phyloP scores from a whole-genome alignment of 1,140 invertebrate species.

The Anagrus nilaparvatae region DNA sequence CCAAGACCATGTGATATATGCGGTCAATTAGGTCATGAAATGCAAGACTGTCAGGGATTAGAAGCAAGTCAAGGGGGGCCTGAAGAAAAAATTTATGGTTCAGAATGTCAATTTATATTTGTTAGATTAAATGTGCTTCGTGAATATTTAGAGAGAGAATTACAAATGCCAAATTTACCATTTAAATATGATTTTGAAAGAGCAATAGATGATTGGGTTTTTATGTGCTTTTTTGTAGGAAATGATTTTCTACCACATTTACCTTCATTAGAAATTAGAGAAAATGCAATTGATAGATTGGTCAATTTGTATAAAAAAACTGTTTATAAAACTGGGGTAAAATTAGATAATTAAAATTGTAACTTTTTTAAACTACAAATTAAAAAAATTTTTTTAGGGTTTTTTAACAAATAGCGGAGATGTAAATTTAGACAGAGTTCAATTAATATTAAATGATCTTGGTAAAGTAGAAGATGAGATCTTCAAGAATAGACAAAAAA shows the following conservation, averaged over 20 bases:
- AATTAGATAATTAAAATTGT: slow-evolving; percentile 19
- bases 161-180: slow-evolving; percentile 87
- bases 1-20: slow-evolving; percentile 94
- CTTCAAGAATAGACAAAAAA: slow-evolving; percentile 82
- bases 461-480: slow-evolving; percentile 96
- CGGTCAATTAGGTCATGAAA: slow-evolving; percentile 88
- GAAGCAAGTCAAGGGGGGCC: slow-evolving; percentile 41
- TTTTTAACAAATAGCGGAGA: slow-evolving; percentile 92
- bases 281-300: slow-evolving; percentile 93
- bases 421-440: slow-evolving; percentile 84
- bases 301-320: slow-evolving; percentile 91
- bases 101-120: slow-evolving; percentile 78
- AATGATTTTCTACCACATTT: slow-evolving; percentile 99
- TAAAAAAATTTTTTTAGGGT: slow-evolving; percentile 49
- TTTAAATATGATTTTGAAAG: slow-evolving; percentile 86
- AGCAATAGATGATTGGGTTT: slow-evolving; percentile 97
- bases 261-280: slow-evolving; percentile 95
- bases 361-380: slow-evolving; percentile 8
- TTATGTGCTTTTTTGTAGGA: slow-evolving; percentile 99
- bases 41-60: slow-evolving; percentile 85
- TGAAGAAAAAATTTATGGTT: slow-evolving; percentile 50
- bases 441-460: slow-evolving; percentile 87
- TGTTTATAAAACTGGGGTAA: slow-evolving; percentile 82
- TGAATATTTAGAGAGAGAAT: slow-evolving; percentile 89
- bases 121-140: slow-evolving; percentile 84